These are phyloP conservation scores for Herpailurus yagouaroundi DNA, from an alignment of 2,113 vertebrate genomes.

Conservation along the genomic window DNA sequence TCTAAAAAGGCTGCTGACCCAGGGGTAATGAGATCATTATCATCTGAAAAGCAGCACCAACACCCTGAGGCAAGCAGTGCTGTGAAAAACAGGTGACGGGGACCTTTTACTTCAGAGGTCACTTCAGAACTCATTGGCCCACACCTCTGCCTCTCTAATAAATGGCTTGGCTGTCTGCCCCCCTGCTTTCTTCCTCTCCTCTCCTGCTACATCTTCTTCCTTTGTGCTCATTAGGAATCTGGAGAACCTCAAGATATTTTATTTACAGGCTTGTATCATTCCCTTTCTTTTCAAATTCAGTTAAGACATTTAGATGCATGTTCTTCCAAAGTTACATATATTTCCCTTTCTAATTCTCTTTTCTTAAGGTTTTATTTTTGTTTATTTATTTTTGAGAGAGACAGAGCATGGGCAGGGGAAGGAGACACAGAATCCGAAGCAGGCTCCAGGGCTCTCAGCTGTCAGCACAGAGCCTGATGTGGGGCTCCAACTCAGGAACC, in stretches of 20 bases:
- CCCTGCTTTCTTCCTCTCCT: neutral
- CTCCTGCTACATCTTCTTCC: neutral
- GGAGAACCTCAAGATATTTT: neutral
- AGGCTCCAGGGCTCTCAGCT: too few relatives aligned
- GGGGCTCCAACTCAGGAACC: too few relatives aligned
- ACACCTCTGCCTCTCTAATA: neutral
- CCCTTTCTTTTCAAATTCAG: constrained; percentile 24
- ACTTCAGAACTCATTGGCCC: neutral
- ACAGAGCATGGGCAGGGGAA: too few relatives aligned
- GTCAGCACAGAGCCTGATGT: too few relatives aligned
- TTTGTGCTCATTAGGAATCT: neutral
- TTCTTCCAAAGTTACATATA: neutral
- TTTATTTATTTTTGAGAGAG: too few relatives aligned
- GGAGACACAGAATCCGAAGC: too few relatives aligned
- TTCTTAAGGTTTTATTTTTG: too few relatives aligned
- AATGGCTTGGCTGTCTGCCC: too few relatives aligned
- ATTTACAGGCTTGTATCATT: neutral
- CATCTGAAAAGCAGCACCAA: neutral
- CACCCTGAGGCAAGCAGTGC: neutral
- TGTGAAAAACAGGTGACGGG: neutral
- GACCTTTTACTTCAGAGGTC: neutral
- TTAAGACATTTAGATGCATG: neutral
- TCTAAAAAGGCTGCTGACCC: neutral
- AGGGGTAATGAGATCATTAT: neutral
- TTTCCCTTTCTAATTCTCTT: neutral